phyloP scores from a whole-genome alignment of 2,888 invertebrate species.

The Scotopteryx bipunctaria region DNA sequence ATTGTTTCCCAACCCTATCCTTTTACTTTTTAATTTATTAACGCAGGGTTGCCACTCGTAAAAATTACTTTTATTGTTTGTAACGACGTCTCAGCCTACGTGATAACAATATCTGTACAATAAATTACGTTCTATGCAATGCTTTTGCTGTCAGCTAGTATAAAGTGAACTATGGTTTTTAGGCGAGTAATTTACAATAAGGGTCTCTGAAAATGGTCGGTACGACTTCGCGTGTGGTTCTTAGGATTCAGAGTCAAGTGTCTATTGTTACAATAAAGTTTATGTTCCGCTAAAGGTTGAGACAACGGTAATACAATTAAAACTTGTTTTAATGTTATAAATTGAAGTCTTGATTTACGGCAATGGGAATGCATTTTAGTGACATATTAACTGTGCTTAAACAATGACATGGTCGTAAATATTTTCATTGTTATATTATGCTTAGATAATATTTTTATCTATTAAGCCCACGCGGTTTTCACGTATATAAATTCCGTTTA shows the following conservation, averaged over 20 bases:
- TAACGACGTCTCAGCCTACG: conserved; percentile 82
- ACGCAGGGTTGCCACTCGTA: conserved; percentile 78
- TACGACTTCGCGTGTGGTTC: conserved; percentile 59
- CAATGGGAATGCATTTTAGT: conserved; percentile 71
- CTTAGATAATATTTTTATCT: conserved; percentile 3
- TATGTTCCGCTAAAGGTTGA: conserved; percentile 71
- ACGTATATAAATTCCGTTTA: not conserved
- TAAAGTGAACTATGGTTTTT: conserved; percentile 41
- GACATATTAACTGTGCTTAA: conserved; percentile 61
- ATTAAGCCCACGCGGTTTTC: not conserved
- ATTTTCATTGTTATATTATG: conserved; percentile 29
- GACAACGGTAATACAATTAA: conserved; percentile 57
- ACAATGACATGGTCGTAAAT: conserved; percentile 68
- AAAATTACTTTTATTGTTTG: conserved; percentile 83
- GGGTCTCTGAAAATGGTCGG: conserved; percentile 39
- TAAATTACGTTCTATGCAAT: conserved; percentile 67
- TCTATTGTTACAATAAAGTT: conserved; percentile 63
- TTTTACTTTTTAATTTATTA: conserved; percentile 81
- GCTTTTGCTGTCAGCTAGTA: conserved; percentile 42
- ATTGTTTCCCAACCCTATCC: conserved; percentile 74
- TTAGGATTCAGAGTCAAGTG: conserved; percentile 71
- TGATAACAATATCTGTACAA: conserved; percentile 77
- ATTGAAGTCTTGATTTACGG: conserved; percentile 70
- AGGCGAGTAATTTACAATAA: conserved; percentile 6
- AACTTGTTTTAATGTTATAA: conserved; percentile 72